Conservation (phyloP, 2,113 vertebrate genomes). For the Todiramphus chloris region DNA sequence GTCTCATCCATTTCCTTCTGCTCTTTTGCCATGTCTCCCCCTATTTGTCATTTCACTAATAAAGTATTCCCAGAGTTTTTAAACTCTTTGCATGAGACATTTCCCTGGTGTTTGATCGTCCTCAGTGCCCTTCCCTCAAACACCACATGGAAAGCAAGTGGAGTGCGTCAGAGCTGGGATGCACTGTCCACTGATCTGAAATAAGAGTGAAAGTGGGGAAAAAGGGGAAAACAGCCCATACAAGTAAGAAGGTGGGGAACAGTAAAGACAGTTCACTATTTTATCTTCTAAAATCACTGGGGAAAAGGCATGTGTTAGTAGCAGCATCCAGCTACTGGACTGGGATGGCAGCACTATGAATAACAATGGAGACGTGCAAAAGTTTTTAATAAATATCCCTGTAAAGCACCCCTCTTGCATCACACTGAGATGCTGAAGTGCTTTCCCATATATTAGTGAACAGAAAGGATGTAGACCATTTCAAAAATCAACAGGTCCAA, state of each 20-base stretch:
- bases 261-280: not conserved
- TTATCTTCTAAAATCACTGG: not conserved
- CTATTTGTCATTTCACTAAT: slow-evolving; percentile 17
- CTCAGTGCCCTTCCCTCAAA: not conserved
- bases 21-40: slow-evolving; percentile 8
- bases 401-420: slow-evolving; percentile 12
- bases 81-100: not conserved
- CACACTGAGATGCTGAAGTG: not conserved
- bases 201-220: not conserved
- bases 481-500: not conserved
- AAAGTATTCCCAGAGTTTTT: not conserved
- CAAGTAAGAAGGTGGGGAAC: not conserved
- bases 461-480: not conserved
- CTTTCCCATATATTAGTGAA: not conserved
- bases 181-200: not conserved
- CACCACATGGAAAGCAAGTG: not conserved
- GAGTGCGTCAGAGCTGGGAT: not conserved
- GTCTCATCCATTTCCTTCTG: slow-evolving; percentile 57
- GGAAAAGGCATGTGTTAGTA: not conserved
- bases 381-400: not conserved
- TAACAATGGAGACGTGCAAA: not conserved
- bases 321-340: not conserved
- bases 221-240: not conserved
- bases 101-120: not conserved
- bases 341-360: not conserved